Base-by-base conservation (phyloP, 2,113 vertebrate species). In the Callaeas wilsoni region DNA sequence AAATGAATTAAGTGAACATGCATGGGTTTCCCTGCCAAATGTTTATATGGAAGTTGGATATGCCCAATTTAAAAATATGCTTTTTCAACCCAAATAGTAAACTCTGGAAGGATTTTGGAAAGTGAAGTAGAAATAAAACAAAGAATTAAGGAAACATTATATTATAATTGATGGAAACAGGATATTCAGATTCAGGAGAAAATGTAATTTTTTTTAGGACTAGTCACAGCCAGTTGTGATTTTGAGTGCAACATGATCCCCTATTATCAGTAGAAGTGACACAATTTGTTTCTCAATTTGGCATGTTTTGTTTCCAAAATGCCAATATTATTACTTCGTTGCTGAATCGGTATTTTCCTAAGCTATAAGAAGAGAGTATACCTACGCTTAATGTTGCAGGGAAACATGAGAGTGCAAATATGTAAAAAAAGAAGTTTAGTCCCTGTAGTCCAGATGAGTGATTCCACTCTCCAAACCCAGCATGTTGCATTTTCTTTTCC, bases 1-100 rank as follows among this genome's bases (percentile, higher is more conserved):
- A 98, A 98, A 97, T 96, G 94, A 97, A 95, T 96, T 98, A 97
- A 98, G 84, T 84, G 96, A 97, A 97, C 96, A 94, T 95, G 95
- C 83, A 95, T 56, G 85, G 89, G 83, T 90, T 98, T 96, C 93
- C 93, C 83, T 96, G 95, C 90, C 97, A 98, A 97, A 92, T 77
- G 30, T 87, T 97, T 93, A 93, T 82, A 83, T 94, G 96, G 87
- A 97, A 96, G 87, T 95, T 90, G 90, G 92, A 94, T 97, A 97
- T 94, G 71, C 76, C 44, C 85, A 97, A 97, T 97, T 96, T 97
- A 76, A 97, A 97, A 98, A 97, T 95, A 97, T 97, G 94, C 52
- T 92, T 94, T 95, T 71, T 88, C 87, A 95, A 95, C 49, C 80
- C 95, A 95, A 97, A 96, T 87, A 97, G 89, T 84, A 97, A 95